Evolutionary conservation across 2,888 invertebrate species (phyloP).

Genomic region (Mylabris sibirica): DNA sequence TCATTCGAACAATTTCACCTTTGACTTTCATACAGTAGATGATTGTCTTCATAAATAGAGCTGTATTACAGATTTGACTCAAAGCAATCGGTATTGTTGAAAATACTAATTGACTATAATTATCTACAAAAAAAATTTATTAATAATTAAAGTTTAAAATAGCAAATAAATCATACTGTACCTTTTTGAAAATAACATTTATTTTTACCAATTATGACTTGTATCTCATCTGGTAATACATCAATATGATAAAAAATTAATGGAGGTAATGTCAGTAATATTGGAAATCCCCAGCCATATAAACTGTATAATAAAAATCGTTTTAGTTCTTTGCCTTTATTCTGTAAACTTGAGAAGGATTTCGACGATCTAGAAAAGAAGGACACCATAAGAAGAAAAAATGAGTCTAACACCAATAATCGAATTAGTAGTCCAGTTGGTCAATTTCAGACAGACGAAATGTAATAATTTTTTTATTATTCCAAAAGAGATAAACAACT

Average conservation of each 20-base stretch:
- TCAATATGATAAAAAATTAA: constrained; percentile 65
- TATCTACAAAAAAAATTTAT: constrained; percentile 36
- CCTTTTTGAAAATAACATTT: constrained; percentile 73
- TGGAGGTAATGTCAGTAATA: constrained; percentile 65
- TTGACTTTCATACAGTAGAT: constrained; percentile 76
- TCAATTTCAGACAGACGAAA: too few species aligned
- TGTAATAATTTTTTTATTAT: too few species aligned
- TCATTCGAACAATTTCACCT: constrained; percentile 75
- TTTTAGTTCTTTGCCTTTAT: constrained; percentile 63
- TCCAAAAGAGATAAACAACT: too few species aligned
- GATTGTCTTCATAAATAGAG: constrained; percentile 74
- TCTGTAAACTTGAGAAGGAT: constrained; percentile 57
- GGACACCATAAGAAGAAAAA: constrained; percentile 10
- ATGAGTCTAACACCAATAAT: too few species aligned
- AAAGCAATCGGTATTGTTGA: constrained; percentile 67
- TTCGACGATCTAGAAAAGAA: constrained; percentile 44
- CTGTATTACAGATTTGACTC: constrained; percentile 70
- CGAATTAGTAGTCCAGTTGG: too few species aligned
- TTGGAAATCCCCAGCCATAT: constrained; percentile 76
- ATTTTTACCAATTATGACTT: constrained; percentile 68
- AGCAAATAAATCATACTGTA: constrained; percentile 43
- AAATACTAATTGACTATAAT: constrained; percentile 47
- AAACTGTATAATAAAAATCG: constrained; percentile 72
- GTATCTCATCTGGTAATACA: constrained; percentile 61
- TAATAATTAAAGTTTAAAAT: constrained; percentile 15